Conservation (phyloP, 2,888 invertebrate species). For the Carterocephalus palaemon region DNA sequence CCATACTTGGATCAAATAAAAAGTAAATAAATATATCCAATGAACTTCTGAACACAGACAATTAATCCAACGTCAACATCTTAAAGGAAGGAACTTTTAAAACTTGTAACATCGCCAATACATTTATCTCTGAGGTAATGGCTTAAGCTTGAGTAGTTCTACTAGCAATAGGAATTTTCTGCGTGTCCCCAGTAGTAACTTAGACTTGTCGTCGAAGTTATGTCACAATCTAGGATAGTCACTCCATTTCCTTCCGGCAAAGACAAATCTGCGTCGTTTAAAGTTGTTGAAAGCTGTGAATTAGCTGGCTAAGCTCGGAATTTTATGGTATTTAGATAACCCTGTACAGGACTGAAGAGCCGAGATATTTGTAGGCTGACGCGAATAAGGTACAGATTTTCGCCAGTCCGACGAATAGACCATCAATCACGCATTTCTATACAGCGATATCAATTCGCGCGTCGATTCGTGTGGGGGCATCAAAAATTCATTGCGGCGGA, state of each 20-base stretch:
- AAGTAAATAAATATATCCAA: slow-evolving; percentile 6
- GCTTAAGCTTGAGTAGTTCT: slow-evolving; percentile 6
- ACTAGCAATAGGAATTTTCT: slow-evolving; percentile 15
- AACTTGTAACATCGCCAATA: slow-evolving; percentile 14
- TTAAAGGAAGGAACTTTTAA: slow-evolving; percentile 14
- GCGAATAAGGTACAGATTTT: too few species aligned
- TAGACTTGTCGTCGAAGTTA: slow-evolving; percentile 8
- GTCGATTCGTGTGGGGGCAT: not conserved
- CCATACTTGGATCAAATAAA: too few species aligned
- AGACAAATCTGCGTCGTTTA: not conserved
- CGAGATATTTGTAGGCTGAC: too few species aligned
- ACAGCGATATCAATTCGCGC: too few species aligned
- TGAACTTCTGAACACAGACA: slow-evolving; percentile 8
- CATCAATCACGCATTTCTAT: too few species aligned
- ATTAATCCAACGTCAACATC: slow-evolving; percentile 18
- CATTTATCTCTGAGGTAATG: slow-evolving; percentile 23
- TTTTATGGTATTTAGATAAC: slow-evolving; percentile 12
- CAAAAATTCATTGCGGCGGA: slow-evolving; percentile 6
- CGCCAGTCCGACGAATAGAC: too few species aligned
- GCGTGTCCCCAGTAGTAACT: slow-evolving; percentile 6
- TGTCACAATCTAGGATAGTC: slow-evolving; percentile 2
- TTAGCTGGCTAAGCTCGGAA: too few species aligned
- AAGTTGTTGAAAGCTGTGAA: slow-evolving; percentile 7
- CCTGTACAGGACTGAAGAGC: too few species aligned
- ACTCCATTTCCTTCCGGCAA: slow-evolving; percentile 8